These are phyloP conservation scores for Galeopterus variegatus DNA, from an alignment of 2,113 vertebrate genomes.

Conservation along the genomic window DNA sequence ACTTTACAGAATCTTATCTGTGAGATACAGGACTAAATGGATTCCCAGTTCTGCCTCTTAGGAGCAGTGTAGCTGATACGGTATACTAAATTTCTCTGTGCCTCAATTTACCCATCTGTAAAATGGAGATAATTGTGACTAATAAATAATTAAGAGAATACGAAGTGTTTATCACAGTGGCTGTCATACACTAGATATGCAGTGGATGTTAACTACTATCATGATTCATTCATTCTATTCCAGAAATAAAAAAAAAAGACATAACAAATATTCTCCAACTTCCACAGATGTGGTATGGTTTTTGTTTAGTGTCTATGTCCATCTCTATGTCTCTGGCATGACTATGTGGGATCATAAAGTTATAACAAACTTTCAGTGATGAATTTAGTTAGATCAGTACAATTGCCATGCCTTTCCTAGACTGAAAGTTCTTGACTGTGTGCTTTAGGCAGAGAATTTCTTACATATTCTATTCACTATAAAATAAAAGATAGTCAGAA, in stretches of 20 bases:
- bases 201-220: not conserved
- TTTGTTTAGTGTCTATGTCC: not conserved
- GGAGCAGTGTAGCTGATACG: not conserved
- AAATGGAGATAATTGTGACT: not conserved
- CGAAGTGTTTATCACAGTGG: not conserved
- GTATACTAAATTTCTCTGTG: not conserved
- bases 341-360: not conserved
- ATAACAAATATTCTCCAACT: not conserved
- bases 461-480: not conserved
- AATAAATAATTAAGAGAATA: not conserved
- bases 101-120: not conserved
- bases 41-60: not conserved
- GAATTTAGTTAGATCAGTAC: not conserved
- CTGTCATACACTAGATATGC: not conserved
- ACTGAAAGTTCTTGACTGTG: not conserved
- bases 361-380: not conserved
- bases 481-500: not conserved
- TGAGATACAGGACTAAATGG: not conserved
- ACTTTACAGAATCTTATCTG: not conserved
- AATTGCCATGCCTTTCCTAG: not conserved
- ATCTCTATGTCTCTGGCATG: not conserved
- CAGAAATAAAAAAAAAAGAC: constrained; percentile 1
- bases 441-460: not conserved
- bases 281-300: not conserved
- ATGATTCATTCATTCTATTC: not conserved